phyloP scores from a whole-genome alignment of 23 tunicate genomes.

The Pegea sp. region DNA sequence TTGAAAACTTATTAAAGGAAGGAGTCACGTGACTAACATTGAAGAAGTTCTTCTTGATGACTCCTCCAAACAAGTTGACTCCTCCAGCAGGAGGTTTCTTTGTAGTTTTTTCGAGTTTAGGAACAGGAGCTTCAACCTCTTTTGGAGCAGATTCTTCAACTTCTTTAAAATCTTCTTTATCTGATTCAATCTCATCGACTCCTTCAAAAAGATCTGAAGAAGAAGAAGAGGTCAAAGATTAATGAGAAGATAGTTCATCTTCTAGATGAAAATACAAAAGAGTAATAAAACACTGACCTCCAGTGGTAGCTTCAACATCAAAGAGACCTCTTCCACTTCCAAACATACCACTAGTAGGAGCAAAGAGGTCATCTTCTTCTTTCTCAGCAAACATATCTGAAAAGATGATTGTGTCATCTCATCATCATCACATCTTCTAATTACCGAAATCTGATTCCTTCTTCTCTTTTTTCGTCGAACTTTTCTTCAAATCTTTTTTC shows the following conservation, averaged over 20 bases:
- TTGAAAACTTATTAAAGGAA: too few species aligned
- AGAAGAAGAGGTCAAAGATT: not conserved
- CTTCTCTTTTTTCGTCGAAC: too few species aligned
- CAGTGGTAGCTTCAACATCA: conserved; percentile 9
- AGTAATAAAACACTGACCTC: not conserved
- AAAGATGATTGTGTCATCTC: not conserved
- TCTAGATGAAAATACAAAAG: not conserved
- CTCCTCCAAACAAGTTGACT: conserved; percentile 64
- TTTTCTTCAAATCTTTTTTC: too few species aligned
- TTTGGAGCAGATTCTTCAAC: conserved; percentile 2
- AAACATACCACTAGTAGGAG: conserved; percentile 33
- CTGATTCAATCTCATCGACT: conserved; percentile 15
- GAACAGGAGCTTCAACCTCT: conserved; percentile 1
- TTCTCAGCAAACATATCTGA: conserved; percentile 24
- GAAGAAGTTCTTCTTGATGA: conserved; percentile 54
- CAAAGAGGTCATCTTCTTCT: conserved; percentile 49
- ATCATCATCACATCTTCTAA: not conserved
- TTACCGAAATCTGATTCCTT: too few species aligned
- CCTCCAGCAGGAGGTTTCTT: conserved; percentile 50
- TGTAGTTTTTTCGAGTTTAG: conserved; percentile 20
- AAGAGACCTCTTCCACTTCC: conserved; percentile 44
- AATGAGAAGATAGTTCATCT: not conserved
- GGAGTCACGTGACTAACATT: conserved; percentile 13
- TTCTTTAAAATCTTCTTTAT: conserved; percentile 13
- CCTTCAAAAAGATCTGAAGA: conserved; percentile 49